phyloP scores from a whole-genome alignment of 1,140 invertebrate genomes.

The Nixonia krombeini region DNA sequence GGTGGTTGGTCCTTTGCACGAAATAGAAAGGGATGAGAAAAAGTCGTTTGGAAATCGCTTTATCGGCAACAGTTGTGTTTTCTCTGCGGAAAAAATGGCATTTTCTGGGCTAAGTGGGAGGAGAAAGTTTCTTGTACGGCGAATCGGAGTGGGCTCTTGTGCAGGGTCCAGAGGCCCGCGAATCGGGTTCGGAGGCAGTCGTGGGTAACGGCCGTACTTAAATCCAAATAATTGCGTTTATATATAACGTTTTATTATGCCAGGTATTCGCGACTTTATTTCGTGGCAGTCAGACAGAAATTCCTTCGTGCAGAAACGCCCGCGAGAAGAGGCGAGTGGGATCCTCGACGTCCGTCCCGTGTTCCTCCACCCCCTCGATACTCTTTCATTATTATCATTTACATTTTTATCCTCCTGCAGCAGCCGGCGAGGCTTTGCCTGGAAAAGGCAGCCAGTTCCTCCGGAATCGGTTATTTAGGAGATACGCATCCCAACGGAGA shows the following conservation, averaged over 20 bases:
- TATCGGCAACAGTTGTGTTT: too few relatives aligned
- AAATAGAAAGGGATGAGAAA: too few relatives aligned
- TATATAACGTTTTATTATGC: slow-evolving; percentile 65
- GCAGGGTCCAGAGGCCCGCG: too few relatives aligned
- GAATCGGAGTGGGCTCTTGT: slow-evolving; percentile 38
- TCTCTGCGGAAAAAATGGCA: slow-evolving; percentile 24
- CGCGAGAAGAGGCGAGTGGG: slow-evolving; percentile 44
- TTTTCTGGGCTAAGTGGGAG: slow-evolving; percentile 28
- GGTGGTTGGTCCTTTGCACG: too few relatives aligned
- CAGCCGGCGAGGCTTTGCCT: too few relatives aligned
- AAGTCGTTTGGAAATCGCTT: too few relatives aligned
- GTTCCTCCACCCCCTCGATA: slow-evolving; percentile 18
- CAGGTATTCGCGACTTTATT: slow-evolving; percentile 56
- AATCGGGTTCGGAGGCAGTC: background rate
- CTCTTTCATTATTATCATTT: slow-evolving; percentile 30
- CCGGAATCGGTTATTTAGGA: slow-evolving; percentile 60
- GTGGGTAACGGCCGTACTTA: too few relatives aligned
- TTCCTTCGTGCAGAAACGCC: slow-evolving; percentile 10
- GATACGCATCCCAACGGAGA: slow-evolving; percentile 42
- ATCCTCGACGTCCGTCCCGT: slow-evolving; percentile 31
- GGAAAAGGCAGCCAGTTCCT: slow-evolving; percentile 2
- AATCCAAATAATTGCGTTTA: slow-evolving; percentile 66
- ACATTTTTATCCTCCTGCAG: too few relatives aligned
- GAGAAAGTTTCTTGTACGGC: slow-evolving; percentile 33
- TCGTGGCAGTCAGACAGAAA: slow-evolving; percentile 25